Percentiles rank a stretch among this genome's conserved stretches.
Conservation (phyloP, 2,113 vertebrate species). For the Seriola rivoliana region DNA sequence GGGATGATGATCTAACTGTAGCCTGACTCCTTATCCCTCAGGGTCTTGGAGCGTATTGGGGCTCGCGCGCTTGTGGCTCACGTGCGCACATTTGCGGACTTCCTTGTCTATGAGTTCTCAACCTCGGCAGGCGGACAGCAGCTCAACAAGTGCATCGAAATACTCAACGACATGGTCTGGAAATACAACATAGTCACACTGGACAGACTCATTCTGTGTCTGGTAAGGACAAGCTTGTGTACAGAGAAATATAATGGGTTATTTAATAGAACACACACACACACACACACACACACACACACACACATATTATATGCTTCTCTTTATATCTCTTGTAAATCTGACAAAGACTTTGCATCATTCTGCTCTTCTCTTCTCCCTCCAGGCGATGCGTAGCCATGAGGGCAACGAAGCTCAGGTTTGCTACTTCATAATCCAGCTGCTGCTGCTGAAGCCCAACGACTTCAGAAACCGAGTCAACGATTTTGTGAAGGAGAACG, state of each 20-base stretch:
- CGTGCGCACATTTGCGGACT: constrained; percentile 97
- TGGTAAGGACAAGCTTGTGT: constrained; percentile 85
- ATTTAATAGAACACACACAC: background rate
- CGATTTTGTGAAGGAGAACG: constrained; percentile 99
- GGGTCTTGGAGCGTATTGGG: constrained; percentile 96
- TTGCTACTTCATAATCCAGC: constrained; percentile 99
- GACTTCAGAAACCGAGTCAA: constrained; percentile 98
- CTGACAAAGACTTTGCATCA: background rate
- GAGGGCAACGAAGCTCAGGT: constrained; percentile 99
- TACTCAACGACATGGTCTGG: constrained; percentile 99
- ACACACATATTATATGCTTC: too few relatives aligned
- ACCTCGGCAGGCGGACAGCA: constrained; percentile 98
- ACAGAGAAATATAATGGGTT: background rate
- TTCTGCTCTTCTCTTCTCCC: background rate
- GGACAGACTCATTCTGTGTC: constrained; percentile 95
- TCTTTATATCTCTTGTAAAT: background rate
- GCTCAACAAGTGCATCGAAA: constrained; percentile 99
- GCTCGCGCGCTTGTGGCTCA: constrained; percentile 96
- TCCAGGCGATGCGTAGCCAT: constrained; percentile 97
- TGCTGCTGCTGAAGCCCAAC: constrained; percentile 96
- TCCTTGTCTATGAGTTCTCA: constrained; percentile 98
- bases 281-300: background rate
- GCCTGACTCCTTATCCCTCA: constrained; percentile 60
- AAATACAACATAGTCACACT: constrained; percentile 99
- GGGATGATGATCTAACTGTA: background rate